Evolutionary conservation across 2,888 invertebrate genomes (phyloP).

Genomic region (Disparrhopalites patrizii): DNA sequence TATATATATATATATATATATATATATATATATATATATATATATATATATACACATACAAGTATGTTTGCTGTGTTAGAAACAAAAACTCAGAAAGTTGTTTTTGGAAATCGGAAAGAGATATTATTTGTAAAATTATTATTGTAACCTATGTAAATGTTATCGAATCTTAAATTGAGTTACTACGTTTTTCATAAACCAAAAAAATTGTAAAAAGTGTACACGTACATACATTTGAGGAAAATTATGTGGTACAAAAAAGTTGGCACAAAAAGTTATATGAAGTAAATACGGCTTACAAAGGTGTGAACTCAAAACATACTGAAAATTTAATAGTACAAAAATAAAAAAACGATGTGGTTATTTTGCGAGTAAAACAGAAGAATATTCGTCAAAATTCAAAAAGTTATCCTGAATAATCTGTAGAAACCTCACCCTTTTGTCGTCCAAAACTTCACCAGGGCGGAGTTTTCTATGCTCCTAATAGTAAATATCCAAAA

Average conservation of each 20-base stretch:
- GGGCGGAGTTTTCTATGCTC: constrained; percentile 89
- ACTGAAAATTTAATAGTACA: constrained; percentile 1
- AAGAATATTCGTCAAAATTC: background rate
- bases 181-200: too few relatives aligned
- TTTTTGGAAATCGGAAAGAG: too few relatives aligned
- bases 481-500: constrained; percentile 55
- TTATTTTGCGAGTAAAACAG: background rate
- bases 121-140: too few relatives aligned
- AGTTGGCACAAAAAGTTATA: too few relatives aligned
- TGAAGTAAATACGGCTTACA: background rate
- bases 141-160: too few relatives aligned
- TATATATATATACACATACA: background rate
- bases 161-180: too few relatives aligned
- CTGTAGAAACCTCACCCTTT: constrained; percentile 68
- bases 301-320: background rate
- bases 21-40: background rate
- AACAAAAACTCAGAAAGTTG: too few relatives aligned
- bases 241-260: too few relatives aligned
- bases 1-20: background rate
- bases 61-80: too few relatives aligned
- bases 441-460: constrained; percentile 88
- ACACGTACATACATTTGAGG: too few relatives aligned
- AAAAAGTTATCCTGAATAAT: background rate
- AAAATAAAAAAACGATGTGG: constrained; percentile 4
- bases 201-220: too few relatives aligned